Evolutionary conservation across 92 coral and sea anemone species (phyloP).

Genomic region (Zoanthus sansibaricus): DNA sequence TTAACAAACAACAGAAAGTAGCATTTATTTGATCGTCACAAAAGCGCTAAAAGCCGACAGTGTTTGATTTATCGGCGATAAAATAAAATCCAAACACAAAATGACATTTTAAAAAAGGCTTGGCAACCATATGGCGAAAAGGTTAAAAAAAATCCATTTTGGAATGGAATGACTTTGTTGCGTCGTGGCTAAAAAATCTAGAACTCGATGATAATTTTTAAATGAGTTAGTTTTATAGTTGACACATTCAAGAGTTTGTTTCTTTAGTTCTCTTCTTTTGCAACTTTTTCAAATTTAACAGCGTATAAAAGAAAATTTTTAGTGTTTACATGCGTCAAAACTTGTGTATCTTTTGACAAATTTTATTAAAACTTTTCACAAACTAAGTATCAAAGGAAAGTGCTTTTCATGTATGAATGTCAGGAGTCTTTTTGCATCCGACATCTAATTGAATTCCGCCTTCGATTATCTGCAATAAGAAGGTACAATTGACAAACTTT

Average conservation of each 20-base stretch:
- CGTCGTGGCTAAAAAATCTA: neutral
- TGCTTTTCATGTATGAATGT: conserved; percentile 42
- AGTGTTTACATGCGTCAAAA: conserved; percentile 22
- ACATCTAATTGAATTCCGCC: conserved; percentile 96
- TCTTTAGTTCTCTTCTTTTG: conserved; percentile 4
- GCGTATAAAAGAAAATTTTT: neutral
- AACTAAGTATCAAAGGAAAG: conserved; percentile 20
- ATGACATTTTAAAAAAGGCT: conserved; percentile 10
- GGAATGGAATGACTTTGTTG: neutral
- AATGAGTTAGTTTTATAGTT: neutral
- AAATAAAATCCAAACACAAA: conserved; percentile 14
- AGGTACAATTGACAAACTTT: conserved; percentile 96
- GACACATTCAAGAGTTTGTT: conserved; percentile 42
- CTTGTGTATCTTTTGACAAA: conserved; percentile 24
- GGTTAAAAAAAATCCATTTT: neutral
- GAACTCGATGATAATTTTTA: neutral
- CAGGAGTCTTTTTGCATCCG: conserved; percentile 30
- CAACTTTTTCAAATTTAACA: neutral
- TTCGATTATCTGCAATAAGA: conserved; percentile 96
- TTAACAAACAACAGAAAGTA: conserved; percentile 42
- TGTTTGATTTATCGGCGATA: conserved; percentile 38
- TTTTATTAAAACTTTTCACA: conserved; percentile 44
- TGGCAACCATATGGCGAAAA: conserved; percentile 2
- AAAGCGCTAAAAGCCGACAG: conserved; percentile 44
- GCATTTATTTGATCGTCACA: conserved; percentile 40